Base-by-base conservation (phyloP, 2,797 vertebrate species). In the Alfaro cultratus region DNA sequence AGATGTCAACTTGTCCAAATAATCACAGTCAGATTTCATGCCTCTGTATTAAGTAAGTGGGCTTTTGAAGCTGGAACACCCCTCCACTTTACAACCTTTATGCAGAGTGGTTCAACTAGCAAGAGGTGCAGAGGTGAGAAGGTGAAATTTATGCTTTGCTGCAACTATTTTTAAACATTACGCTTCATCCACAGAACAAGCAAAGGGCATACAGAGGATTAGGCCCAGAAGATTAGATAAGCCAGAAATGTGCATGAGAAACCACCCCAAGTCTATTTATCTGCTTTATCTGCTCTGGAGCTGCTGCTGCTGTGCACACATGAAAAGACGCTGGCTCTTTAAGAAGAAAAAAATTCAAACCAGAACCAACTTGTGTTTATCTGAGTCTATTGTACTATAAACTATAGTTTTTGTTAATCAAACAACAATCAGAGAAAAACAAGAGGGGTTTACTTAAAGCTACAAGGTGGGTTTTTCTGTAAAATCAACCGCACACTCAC, bases 101-200 rank as follows among this genome's bases (percentile, higher is more conserved):
- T 55, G 49, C 83, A 73, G 67, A 26, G 45, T 68, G 47, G 21
- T 75, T 68, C 36, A 29, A 46, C n/a, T 62, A 57, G 73, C 68
- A 34, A 18, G 29, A n/a, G 13, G 13, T 18, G 12, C 4, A 11
- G 34, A 85, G 77, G 79, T 75, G 75, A 79, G 21, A 46, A 67
- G 71, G 81, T 79, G 46, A 87, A 82, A 89, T 85, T 51, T 73
- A 79, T 26, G 74, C 87, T 83, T 81, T 57, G 75, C 1, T 81
- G 79, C 79, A 85, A 78, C 74, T 87, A 81, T 86, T 87, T 79
- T 64, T 82, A 87, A 88, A 81, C 76, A 84, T 68, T 31, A 79
- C 0, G 53, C 77, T 81, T 82, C 78, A 80, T 78, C 46, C n/a
- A 39, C 41, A 81, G 46, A 55, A 76, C 60, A 81, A 71, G 88